These are phyloP conservation scores for Sebastes wilsoni DNA, from an alignment of 2,797 vertebrate species.

Conservation along the genomic window DNA sequence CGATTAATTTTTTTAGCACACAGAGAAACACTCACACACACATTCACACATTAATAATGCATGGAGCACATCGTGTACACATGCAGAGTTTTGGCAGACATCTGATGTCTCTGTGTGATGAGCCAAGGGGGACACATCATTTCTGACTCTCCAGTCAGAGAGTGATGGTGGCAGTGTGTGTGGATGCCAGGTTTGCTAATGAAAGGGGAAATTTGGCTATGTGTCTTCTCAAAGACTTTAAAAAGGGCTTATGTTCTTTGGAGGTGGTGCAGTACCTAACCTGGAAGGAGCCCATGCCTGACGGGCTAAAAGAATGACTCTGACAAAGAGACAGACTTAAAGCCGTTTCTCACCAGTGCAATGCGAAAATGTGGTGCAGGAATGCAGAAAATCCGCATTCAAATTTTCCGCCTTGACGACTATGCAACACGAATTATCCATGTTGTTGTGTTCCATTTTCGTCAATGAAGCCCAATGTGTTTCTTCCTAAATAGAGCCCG, in stretches of 20 bases:
- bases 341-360: too few species aligned
- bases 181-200: constrained; percentile 53
- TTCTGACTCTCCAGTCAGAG: constrained; percentile 55
- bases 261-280: constrained; percentile 1
- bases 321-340: constrained; percentile 6
- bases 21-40: constrained; percentile 8
- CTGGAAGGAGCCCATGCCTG: constrained; percentile 14
- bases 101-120: constrained; percentile 63
- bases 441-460: too few species aligned
- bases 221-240: constrained; percentile 44
- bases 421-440: too few species aligned
- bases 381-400: too few species aligned
- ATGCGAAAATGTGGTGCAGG: too few species aligned
- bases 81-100: constrained; percentile 70
- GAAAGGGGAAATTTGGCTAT: constrained; percentile 45
- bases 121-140: constrained; percentile 67
- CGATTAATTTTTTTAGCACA: constrained; percentile 2
- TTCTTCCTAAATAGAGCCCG: too few species aligned
- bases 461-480: too few species aligned
- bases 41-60: constrained; percentile 65
- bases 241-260: constrained; percentile 35
- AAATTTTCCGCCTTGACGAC: too few species aligned
- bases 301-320: constrained; percentile 22
- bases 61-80: constrained; percentile 67
- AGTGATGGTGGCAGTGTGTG: constrained; percentile 40